These are phyloP conservation scores for Pristiophorus japonicus DNA, from an alignment of 2,113 vertebrate species.

Conservation along the genomic window DNA sequence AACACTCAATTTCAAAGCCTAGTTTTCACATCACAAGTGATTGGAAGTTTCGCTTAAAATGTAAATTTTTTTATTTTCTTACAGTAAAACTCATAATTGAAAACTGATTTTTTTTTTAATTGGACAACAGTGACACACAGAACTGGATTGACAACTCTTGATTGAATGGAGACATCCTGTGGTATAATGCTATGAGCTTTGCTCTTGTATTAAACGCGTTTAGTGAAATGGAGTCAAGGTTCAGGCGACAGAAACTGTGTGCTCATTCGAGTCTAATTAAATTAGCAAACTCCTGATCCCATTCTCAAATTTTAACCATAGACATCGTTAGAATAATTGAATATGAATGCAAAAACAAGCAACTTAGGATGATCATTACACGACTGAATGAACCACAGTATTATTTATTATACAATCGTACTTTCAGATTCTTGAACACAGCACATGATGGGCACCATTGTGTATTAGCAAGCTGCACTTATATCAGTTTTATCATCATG, in stretches of 20 bases:
- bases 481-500: neutral
- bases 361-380: neutral
- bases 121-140: neutral
- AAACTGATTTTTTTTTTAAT: neutral
- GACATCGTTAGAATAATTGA: constrained; percentile 25
- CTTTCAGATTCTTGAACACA: neutral
- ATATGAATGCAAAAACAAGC: constrained; percentile 13
- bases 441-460: neutral
- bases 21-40: neutral
- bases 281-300: neutral
- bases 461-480: neutral
- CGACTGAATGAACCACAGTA: neutral
- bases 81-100: neutral
- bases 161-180: neutral
- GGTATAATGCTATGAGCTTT: neutral
- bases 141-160: neutral
- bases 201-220: neutral
- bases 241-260: neutral
- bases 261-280: constrained; percentile 20
- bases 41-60: neutral
- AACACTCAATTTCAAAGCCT: neutral
- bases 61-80: neutral
- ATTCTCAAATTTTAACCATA: neutral
- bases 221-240: constrained; percentile 9
- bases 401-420: neutral